These are phyloP conservation scores for Halichoeres trimaculatus DNA, from an alignment of 2,113 vertebrate species.

Conservation along the genomic window DNA sequence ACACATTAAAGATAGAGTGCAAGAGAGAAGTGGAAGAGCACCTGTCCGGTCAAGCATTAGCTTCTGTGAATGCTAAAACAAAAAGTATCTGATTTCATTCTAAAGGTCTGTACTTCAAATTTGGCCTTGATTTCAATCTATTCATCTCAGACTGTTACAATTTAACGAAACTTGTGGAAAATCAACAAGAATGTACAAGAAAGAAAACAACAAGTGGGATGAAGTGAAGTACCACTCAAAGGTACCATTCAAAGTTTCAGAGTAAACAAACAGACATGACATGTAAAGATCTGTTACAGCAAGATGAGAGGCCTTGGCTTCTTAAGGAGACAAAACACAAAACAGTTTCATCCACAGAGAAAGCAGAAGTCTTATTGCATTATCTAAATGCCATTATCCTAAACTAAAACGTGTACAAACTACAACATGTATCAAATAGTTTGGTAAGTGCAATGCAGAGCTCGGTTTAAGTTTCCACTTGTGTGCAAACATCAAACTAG, in stretches of 20 bases:
- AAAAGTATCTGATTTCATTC: neutral
- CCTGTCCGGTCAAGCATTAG: conserved; percentile 21
- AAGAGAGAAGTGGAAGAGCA: conserved; percentile 34
- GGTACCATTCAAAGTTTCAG: conserved; percentile 34
- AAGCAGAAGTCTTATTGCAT: conserved; percentile 80
- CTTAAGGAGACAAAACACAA: conserved; percentile 57
- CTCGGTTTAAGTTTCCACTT: conserved; percentile 59
- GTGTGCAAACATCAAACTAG: conserved; percentile 59
- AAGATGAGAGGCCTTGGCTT: conserved; percentile 77
- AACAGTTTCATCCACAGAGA: conserved; percentile 52
- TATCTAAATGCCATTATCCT: conserved; percentile 77
- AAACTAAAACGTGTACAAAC: conserved; percentile 72
- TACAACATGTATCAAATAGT: conserved; percentile 74
- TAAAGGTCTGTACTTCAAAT: neutral
- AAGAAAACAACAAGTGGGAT: conserved; percentile 29
- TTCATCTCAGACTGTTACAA: conserved; percentile 5
- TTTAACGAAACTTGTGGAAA: conserved; percentile 27
- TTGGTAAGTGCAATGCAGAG: conserved; percentile 80
- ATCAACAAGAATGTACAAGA: conserved; percentile 32
- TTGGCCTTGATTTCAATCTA: conserved; percentile 1
- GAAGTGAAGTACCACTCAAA: conserved; percentile 36
- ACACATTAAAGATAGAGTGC: conserved; percentile 1
- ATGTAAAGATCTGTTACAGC: conserved; percentile 61
- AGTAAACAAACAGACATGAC: conserved; percentile 49
- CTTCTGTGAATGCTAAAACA: neutral